Conservation (phyloP, 2,797 vertebrate genomes). For the Peromyscus eremicus region DNA sequence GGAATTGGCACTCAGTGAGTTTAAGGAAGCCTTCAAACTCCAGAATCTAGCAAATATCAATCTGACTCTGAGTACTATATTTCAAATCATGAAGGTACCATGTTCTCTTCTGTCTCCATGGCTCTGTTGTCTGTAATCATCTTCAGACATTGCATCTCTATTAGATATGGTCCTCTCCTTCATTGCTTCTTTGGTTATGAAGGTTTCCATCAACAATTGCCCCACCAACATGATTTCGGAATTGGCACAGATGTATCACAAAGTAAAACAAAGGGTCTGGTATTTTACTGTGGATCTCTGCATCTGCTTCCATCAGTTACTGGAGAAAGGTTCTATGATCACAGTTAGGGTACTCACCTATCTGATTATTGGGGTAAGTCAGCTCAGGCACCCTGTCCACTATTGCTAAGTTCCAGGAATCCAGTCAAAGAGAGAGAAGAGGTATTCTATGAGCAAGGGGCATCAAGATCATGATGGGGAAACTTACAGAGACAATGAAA, state of each 20-base stretch:
- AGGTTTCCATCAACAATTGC: background rate
- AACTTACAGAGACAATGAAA: too few relatives aligned
- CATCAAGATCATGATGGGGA: too few relatives aligned
- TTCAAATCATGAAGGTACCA: background rate
- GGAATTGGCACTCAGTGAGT: background rate
- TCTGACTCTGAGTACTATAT: background rate
- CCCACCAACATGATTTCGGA: background rate
- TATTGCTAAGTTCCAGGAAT: too few relatives aligned
- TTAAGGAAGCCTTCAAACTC: background rate
- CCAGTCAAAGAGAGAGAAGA: too few relatives aligned
- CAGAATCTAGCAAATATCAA: background rate
- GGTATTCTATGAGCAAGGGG: too few relatives aligned
- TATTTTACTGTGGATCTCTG: too few relatives aligned
- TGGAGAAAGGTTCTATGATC: too few relatives aligned
- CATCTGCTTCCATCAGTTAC: too few relatives aligned
- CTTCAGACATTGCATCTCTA: background rate
- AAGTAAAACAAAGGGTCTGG: background rate
- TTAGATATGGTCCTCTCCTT: background rate
- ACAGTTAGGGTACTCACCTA: too few relatives aligned
- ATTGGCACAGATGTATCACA: too few relatives aligned
- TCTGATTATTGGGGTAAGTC: too few relatives aligned
- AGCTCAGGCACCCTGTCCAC: too few relatives aligned
- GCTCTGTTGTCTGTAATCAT: background rate
- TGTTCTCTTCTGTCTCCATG: background rate
- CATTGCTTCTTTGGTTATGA: background rate